A percentile compares a stretch with the other conserved stretches of the same genome.
These are phyloP conservation scores for Helogale parvula DNA, from an alignment of 2,113 vertebrate species.

Conservation along the genomic window DNA sequence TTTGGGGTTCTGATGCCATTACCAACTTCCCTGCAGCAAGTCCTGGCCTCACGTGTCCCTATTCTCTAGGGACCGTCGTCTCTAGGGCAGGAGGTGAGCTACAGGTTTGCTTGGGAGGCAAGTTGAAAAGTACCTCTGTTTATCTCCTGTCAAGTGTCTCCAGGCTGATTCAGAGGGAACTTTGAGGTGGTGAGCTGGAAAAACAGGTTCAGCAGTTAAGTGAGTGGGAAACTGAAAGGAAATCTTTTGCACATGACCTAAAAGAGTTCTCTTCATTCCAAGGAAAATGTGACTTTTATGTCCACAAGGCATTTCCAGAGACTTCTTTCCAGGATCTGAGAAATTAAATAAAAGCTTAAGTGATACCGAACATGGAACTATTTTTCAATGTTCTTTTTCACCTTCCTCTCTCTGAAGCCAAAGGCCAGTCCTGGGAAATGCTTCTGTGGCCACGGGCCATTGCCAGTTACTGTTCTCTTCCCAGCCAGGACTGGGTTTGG, in stretches of 20 bases:
- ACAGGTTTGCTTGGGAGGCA: not conserved
- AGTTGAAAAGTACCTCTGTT: not conserved
- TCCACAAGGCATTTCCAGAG: conserved; percentile 42
- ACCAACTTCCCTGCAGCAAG: not conserved
- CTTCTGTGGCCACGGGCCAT: not conserved
- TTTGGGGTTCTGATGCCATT: not conserved
- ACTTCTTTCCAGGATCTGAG: not conserved
- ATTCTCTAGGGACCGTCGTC: not conserved
- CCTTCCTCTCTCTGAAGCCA: not conserved
- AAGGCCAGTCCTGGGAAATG: not conserved
- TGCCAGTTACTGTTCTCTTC: not conserved
- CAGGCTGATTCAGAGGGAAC: not conserved
- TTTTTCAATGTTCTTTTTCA: not conserved
- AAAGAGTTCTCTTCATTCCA: not conserved
- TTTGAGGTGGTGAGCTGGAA: conserved; percentile 33
- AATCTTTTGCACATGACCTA: not conserved
- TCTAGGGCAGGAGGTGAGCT: not conserved
- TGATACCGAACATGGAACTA: not conserved
- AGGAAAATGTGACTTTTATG: conserved; percentile 25
- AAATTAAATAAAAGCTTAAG: conserved; percentile 25
- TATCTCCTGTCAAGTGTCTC: not conserved
- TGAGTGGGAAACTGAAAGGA: not conserved
- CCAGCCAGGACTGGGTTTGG: not conserved
- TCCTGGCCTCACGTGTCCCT: not conserved
- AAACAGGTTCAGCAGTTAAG: conserved; percentile 60